phyloP scores from a whole-genome alignment of 35 echinoderm and acorn worm genomes.

The Stichopus chloronotus region DNA sequence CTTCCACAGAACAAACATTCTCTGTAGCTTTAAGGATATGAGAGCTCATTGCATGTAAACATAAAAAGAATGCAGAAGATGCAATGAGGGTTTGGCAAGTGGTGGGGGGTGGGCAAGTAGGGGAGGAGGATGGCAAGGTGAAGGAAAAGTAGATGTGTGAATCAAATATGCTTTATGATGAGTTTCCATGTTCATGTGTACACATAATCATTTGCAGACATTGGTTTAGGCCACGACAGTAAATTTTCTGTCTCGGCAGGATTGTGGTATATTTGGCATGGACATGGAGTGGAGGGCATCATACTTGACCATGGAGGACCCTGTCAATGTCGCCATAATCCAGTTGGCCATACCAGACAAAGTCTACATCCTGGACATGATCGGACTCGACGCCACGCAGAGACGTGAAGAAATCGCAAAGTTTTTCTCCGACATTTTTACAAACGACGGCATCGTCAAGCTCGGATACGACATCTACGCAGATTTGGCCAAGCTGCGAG shows the following conservation, averaged over 20 bases:
- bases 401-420: not conserved
- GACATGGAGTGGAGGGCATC: constrained; percentile 51
- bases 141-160: too few relatives aligned
- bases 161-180: too few relatives aligned
- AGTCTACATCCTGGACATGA: constrained; percentile 54
- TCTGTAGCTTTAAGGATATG: too few relatives aligned
- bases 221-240: not conserved
- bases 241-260: not conserved
- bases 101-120: too few relatives aligned
- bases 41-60: too few relatives aligned
- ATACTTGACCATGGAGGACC: not conserved
- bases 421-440: constrained; percentile 29
- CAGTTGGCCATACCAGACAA: constrained; percentile 37
- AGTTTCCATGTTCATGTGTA: too few relatives aligned
- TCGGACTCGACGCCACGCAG: not conserved
- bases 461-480: constrained; percentile 52
- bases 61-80: too few relatives aligned
- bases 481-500: constrained; percentile 56
- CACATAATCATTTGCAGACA: too few relatives aligned
- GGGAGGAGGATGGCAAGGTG: too few relatives aligned
- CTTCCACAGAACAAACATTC: too few relatives aligned
- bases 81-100: too few relatives aligned
- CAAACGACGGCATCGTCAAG: constrained; percentile 23
- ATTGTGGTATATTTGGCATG: constrained; percentile 19
- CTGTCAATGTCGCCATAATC: constrained; percentile 14